phyloP scores from a whole-genome alignment of 2,797 vertebrate genomes.

The Hylomyscus alleni region DNA sequence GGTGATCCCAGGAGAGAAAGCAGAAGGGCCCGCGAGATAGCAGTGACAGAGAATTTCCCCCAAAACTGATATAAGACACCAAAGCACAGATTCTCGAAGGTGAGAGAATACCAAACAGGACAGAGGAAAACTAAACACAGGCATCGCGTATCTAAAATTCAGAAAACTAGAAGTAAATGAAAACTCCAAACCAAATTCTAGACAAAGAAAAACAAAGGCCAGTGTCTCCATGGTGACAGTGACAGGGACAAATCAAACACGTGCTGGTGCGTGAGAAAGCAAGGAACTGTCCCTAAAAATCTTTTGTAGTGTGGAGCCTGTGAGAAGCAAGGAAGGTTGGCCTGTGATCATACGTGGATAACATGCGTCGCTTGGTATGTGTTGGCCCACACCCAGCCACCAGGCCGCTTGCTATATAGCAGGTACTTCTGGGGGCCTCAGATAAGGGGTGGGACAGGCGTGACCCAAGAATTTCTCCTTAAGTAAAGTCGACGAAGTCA shows the following conservation, averaged over 20 bases:
- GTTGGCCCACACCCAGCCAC: background rate
- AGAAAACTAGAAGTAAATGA: constrained; percentile 32
- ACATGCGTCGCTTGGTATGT: background rate
- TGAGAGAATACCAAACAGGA: background rate
- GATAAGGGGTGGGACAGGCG: background rate
- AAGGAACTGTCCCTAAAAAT: background rate
- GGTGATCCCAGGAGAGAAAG: background rate
- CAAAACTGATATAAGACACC: background rate
- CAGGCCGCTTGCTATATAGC: background rate
- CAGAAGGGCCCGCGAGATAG: background rate
- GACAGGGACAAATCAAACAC: background rate
- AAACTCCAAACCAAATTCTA: background rate
- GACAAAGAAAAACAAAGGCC: background rate
- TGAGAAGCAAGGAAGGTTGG: background rate
- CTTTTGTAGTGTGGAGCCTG: background rate
- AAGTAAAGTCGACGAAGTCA: constrained; percentile 66
- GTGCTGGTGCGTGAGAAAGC: background rate
- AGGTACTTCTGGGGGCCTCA: constrained; percentile 47
- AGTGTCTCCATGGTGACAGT: background rate
- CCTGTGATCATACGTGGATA: constrained; percentile 8
- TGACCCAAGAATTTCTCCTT: constrained; percentile 38
- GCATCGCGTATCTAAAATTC: background rate
- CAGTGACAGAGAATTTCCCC: background rate
- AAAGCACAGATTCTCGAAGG: background rate
- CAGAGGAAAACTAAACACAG: background rate